Percentiles rank a stretch among this genome's conserved stretches.
Evolutionary conservation across 2,797 vertebrate species (phyloP).

Genomic region (Gobionotothen gibberifrons): DNA sequence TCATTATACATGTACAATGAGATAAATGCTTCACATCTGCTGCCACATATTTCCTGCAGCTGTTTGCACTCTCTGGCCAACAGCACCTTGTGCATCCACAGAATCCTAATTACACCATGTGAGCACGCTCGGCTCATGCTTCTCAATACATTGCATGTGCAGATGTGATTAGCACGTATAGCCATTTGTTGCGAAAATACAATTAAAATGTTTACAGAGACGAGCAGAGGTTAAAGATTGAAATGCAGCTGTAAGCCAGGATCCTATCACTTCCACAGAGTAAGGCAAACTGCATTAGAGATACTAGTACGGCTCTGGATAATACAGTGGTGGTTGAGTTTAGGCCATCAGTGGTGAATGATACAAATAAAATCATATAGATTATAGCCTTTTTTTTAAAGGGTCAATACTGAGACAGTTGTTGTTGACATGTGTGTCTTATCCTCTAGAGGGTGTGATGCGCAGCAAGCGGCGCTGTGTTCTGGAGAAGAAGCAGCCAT

Average conservation of each 20-base stretch:
- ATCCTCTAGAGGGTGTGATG: conserved; percentile 86
- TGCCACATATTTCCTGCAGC: conserved; percentile 11
- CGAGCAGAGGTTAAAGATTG: not conserved
- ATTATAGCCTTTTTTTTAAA: not conserved
- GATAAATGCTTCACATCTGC: too few relatives aligned
- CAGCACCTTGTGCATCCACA: conserved; percentile 16
- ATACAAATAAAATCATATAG: not conserved
- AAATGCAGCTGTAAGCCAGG: not conserved
- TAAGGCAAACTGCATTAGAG: not conserved
- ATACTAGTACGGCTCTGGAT: not conserved
- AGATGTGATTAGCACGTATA: conserved; percentile 6
- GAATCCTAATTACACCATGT: conserved; percentile 6
- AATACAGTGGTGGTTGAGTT: not conserved
- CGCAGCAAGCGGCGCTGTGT: conserved; percentile 97
- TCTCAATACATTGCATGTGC: conserved; percentile 12
- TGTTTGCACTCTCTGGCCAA: conserved; percentile 8
- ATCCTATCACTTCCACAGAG: not conserved
- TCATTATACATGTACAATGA: too few relatives aligned
- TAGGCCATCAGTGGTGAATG: not conserved
- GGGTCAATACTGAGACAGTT: conserved; percentile 1
- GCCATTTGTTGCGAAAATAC: not conserved
- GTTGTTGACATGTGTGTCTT: conserved; percentile 34
- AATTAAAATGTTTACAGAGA: not conserved
- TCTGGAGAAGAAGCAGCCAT: conserved; percentile 96
- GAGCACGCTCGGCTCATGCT: not conserved